Percentiles rank a stretch among this genome's conserved stretches.
Evolutionary conservation across 1,140 invertebrate genomes (phyloP).

Genomic region (Camponotus pennsylvanicus): DNA sequence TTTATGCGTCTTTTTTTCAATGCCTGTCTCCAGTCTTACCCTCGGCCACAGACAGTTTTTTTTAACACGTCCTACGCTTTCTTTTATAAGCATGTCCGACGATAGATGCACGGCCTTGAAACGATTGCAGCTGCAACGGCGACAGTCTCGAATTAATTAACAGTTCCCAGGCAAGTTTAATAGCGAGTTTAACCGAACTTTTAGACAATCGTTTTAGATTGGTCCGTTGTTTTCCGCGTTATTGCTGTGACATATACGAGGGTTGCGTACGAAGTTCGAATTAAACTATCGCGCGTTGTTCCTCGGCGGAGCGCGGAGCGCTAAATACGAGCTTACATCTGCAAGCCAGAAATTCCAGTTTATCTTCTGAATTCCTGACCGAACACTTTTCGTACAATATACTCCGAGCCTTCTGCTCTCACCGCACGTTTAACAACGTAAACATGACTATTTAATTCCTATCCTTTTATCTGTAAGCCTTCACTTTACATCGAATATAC

Average conservation of each 20-base stretch:
- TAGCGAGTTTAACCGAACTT: slow-evolving; percentile 65
- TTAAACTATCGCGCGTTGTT: slow-evolving; percentile 62
- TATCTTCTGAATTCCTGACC: slow-evolving; percentile 58
- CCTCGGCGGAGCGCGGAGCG: slow-evolving; percentile 40
- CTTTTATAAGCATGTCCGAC: slow-evolving; percentile 58
- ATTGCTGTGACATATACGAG: slow-evolving; percentile 66
- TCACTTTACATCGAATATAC: slow-evolving; percentile 17
- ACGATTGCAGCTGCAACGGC: slow-evolving; percentile 45
- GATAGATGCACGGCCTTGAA: slow-evolving; percentile 58
- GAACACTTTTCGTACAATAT: slow-evolving; percentile 57
- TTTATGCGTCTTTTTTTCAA: slow-evolving; percentile 51
- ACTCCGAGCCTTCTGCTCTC: slow-evolving; percentile 29
- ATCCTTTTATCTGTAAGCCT: slow-evolving; percentile 47
- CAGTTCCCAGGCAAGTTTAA: slow-evolving; percentile 57
- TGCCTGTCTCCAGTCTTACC: slow-evolving; percentile 56
- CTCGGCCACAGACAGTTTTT: slow-evolving; percentile 61
- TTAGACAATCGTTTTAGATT: slow-evolving; percentile 75
- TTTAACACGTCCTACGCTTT: slow-evolving; percentile 49
- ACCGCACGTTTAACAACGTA: slow-evolving; percentile 52
- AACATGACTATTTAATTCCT: slow-evolving; percentile 50
- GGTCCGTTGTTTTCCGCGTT: slow-evolving; percentile 72
- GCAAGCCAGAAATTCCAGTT: slow-evolving; percentile 62
- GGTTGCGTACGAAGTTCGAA: slow-evolving; percentile 56
- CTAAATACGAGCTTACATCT: slow-evolving; percentile 59
- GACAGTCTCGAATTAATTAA: slow-evolving; percentile 59